These are phyloP conservation scores for Catocala sponsa DNA, from an alignment of 2,888 invertebrate species.

Conservation along the genomic window DNA sequence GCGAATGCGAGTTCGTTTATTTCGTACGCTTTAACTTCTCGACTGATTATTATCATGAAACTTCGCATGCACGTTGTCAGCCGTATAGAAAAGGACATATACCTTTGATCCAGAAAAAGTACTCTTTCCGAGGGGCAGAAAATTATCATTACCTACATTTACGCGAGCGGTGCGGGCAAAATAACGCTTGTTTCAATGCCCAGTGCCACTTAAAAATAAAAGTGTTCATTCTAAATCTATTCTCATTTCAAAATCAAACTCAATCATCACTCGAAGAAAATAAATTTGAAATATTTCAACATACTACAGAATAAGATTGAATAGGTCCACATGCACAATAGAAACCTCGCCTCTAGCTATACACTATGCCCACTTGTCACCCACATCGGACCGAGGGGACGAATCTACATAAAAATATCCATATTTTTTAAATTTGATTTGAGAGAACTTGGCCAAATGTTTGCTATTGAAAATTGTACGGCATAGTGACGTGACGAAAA, in stretches of 20 bases:
- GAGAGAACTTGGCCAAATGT: conserved; percentile 81
- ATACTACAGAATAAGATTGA: conserved; percentile 58
- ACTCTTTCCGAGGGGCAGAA: too few species aligned
- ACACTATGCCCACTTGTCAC: conserved; percentile 75
- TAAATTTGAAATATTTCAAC: conserved; percentile 9
- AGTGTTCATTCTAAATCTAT: neutral
- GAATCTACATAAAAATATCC: conserved; percentile 83
- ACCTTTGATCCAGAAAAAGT: too few species aligned
- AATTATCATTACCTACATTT: too few species aligned
- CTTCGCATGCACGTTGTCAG: too few species aligned
- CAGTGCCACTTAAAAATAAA: too few species aligned
- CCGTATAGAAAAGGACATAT: too few species aligned
- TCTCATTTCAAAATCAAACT: conserved; percentile 11
- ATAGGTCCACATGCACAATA: conserved; percentile 64
- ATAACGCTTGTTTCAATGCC: too few species aligned
- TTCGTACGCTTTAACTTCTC: too few species aligned
- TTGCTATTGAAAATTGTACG: conserved; percentile 86
- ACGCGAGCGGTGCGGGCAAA: too few species aligned
- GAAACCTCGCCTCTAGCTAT: conserved; percentile 64
- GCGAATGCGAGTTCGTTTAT: too few species aligned
- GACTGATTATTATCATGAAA: too few species aligned
- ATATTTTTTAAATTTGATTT: conserved; percentile 87
- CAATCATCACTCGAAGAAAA: conserved; percentile 17
- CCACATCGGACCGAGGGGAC: conserved; percentile 76
- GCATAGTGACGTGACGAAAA: conserved; percentile 82